Percentiles rank a stretch among this genome's conserved stretches.
Evolutionary conservation across 2,797 vertebrate genomes (phyloP).

Genomic region (Cercopithecus diana): DNA sequence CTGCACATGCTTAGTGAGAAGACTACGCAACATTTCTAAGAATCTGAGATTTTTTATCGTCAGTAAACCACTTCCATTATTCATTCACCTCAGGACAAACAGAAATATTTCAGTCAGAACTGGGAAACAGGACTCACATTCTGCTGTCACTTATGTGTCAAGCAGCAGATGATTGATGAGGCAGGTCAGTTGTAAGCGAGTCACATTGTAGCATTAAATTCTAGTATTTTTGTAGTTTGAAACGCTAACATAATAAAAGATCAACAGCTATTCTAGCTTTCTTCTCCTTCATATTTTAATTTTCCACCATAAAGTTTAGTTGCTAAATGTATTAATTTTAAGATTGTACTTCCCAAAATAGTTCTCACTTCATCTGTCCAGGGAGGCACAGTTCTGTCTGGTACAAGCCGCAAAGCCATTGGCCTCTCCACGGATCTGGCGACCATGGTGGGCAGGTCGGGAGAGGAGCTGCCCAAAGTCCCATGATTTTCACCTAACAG

Average conservation of each 20-base stretch:
- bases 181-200: neutral
- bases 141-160: neutral
- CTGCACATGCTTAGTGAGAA: neutral
- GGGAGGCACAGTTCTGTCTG: neutral
- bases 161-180: neutral
- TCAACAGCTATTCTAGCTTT: neutral
- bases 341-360: neutral
- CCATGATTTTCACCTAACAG: rapidly evolving
- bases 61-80: neutral
- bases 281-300: conserved; percentile 25
- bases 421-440: neutral
- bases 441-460: rapidly evolving
- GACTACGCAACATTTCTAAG: neutral
- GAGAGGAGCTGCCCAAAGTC: too few relatives aligned
- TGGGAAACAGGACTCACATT: neutral
- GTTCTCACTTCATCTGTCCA: neutral
- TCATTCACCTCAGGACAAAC: neutral
- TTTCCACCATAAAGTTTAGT: neutral
- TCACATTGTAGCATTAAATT: neutral
- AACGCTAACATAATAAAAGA: conserved; percentile 52
- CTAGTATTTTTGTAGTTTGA: conserved; percentile 59
- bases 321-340: neutral
- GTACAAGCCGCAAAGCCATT: too few relatives aligned
- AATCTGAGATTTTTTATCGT: neutral
- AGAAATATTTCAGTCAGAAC: conserved; percentile 34